These are phyloP conservation scores for Pangasius krempfi DNA, from an alignment of 2,797 vertebrate genomes.

Conservation along the genomic window DNA sequence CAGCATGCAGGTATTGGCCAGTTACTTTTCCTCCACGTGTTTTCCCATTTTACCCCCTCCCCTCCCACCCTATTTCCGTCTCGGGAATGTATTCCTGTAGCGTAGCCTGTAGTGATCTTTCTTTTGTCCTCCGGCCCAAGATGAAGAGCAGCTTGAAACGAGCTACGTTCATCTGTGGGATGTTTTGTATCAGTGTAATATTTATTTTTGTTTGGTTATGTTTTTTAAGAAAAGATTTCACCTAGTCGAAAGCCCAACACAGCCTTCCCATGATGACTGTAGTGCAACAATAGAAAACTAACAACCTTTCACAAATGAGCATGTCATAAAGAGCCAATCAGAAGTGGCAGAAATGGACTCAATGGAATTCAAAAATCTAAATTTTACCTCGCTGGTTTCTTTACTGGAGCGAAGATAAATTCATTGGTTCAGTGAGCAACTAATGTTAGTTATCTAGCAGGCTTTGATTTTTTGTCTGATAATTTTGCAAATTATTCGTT, in stretches of 20 bases:
- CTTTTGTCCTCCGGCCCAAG: slow-evolving; percentile 20
- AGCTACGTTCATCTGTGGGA: slow-evolving; percentile 39
- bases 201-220: not conserved
- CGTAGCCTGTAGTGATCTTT: slow-evolving; percentile 22
- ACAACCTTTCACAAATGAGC: slow-evolving; percentile 3
- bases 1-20: slow-evolving; percentile 98
- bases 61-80: not conserved
- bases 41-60: not conserved
- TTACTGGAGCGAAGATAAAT: not conserved
- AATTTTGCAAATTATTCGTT: not conserved
- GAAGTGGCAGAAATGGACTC: not conserved
- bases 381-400: not conserved
- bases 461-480: not conserved
- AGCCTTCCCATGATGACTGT: not conserved
- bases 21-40: slow-evolving; percentile 64
- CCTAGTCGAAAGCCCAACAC: not conserved
- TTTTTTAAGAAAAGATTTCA: slow-evolving; percentile 1
- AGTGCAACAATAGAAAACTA: not conserved
- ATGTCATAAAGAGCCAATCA: slow-evolving; percentile 8
- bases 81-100: slow-evolving; percentile 11
- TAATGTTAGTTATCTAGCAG: not conserved
- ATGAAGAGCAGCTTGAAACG: slow-evolving; percentile 33
- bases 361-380: not conserved
- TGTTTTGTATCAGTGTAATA: slow-evolving; percentile 17
- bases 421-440: not conserved